A percentile compares a stretch with the other conserved stretches of the same genome.
phyloP scores from a whole-genome alignment of 1,140 invertebrate species.

The Zaprionus ghesquierei region DNA sequence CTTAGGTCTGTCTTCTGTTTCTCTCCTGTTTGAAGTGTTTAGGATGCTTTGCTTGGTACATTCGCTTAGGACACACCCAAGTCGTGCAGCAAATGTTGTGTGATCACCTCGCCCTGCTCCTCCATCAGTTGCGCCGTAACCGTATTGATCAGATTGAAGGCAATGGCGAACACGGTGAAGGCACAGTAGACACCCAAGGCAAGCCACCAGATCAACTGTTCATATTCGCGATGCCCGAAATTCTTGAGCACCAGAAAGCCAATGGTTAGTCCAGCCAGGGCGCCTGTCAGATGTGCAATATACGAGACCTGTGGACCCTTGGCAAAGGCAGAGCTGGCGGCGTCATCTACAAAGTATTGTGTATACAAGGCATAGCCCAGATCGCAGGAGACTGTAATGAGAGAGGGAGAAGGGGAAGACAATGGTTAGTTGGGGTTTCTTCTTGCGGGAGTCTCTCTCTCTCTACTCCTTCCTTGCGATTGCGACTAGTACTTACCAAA shows the following conservation, averaged over 20 bases:
- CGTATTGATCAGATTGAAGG: conserved; percentile 94
- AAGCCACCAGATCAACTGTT: conserved; percentile 97
- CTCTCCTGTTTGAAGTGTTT: conserved; percentile 32
- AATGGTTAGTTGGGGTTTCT: conserved; percentile 19
- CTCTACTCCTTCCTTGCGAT: background rate
- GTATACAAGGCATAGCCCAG: conserved; percentile 97
- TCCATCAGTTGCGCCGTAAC: conserved; percentile 82
- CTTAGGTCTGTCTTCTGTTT: conserved; percentile 43
- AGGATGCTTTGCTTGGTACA: background rate
- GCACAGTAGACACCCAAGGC: conserved; percentile 95
- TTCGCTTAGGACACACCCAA: conserved; percentile 78
- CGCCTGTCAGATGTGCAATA: conserved; percentile 96
- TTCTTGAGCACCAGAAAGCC: conserved; percentile 96
- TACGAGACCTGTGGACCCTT: conserved; percentile 93
- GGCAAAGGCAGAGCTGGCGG: conserved; percentile 83
- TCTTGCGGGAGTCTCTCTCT: background rate
- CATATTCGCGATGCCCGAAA: conserved; percentile 96
- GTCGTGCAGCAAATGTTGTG: conserved; percentile 82
- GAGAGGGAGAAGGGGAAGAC: background rate
- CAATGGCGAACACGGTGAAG: conserved; percentile 95
- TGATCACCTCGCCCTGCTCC: conserved; percentile 81
- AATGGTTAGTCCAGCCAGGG: conserved; percentile 93
- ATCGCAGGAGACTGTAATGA: conserved; percentile 92
- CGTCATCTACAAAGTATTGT: conserved; percentile 89
- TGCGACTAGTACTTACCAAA: conserved; percentile 95